These are phyloP conservation scores for Perithous albicinctus DNA, from an alignment of 2,888 invertebrate species.

Conservation along the genomic window DNA sequence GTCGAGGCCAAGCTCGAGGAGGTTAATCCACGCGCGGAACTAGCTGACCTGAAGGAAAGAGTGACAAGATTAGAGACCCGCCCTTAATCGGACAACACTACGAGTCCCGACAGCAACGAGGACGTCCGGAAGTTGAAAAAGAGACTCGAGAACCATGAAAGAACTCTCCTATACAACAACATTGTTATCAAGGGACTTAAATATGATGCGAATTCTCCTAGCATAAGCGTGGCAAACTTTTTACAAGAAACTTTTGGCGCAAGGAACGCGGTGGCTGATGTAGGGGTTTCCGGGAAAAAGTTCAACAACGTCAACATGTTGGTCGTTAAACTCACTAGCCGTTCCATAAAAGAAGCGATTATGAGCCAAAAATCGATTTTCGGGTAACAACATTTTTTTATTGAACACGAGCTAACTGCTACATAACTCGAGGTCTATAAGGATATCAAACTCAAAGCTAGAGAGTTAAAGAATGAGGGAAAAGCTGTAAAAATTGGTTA, in stretches of 20 bases:
- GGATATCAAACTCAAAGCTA: constrained; percentile 7
- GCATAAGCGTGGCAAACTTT: not conserved
- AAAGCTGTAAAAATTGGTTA: too few relatives aligned
- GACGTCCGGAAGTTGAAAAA: not conserved
- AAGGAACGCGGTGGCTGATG: constrained; percentile 1
- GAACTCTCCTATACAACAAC: not conserved
- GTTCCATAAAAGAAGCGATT: constrained; percentile 9
- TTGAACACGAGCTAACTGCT: constrained; percentile 13
- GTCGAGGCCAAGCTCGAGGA: constrained; percentile 21
- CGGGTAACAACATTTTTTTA: not conserved
- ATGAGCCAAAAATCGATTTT: constrained; percentile 35
- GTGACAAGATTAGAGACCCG: not conserved
- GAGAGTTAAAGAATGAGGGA: not conserved
- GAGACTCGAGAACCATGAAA: not conserved
- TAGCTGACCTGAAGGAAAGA: not conserved
- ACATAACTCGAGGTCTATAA: constrained; percentile 5
- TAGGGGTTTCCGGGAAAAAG: not conserved
- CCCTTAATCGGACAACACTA: not conserved
- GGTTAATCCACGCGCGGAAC: not conserved
- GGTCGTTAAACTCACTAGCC: constrained; percentile 5
- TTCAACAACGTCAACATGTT: not conserved
- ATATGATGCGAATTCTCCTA: not conserved
- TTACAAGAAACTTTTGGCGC: not conserved
- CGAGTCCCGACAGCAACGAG: not conserved
- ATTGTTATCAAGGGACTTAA: not conserved